A percentile compares a stretch with the other conserved stretches of the same genome.
phyloP scores from a whole-genome alignment of 37 sponge, comb jelly and placozoan species.

The Mnemiopsis leidyi region DNA sequence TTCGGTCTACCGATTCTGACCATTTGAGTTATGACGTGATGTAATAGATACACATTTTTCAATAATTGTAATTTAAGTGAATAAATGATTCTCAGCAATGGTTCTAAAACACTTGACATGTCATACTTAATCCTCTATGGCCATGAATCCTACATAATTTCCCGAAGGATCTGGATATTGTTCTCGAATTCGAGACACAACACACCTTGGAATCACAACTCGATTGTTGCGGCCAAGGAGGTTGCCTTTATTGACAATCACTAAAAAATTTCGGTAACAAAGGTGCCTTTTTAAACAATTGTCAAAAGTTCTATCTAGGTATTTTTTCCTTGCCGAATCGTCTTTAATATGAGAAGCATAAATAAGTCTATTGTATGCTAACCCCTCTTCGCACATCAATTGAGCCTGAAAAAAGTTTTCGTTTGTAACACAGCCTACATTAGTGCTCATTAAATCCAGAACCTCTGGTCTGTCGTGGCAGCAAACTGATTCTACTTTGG shows the following conservation, averaged over 20 bases:
- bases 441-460: background rate
- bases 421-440: background rate
- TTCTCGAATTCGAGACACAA: background rate
- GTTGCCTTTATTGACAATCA: background rate
- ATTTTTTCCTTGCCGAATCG: background rate
- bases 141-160: background rate
- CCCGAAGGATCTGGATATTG: background rate
- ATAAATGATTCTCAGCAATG: no score
- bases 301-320: background rate
- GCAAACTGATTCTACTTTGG: background rate
- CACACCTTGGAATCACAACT: background rate
- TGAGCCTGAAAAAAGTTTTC: background rate
- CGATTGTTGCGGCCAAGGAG: background rate
- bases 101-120: no score
- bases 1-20: no score
- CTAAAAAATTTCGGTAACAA: background rate
- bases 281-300: background rate
- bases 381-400: background rate
- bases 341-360: background rate
- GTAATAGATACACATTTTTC: no score
- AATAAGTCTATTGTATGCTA: background rate
- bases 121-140: no score
- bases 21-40: no score
- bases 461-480: background rate
- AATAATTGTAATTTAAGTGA: no score